Evolutionary conservation across 2,113 vertebrate genomes (phyloP), one percentile per base, ranked within the genome.

Genomic region (Cephalopholis sonnerati): DNA sequence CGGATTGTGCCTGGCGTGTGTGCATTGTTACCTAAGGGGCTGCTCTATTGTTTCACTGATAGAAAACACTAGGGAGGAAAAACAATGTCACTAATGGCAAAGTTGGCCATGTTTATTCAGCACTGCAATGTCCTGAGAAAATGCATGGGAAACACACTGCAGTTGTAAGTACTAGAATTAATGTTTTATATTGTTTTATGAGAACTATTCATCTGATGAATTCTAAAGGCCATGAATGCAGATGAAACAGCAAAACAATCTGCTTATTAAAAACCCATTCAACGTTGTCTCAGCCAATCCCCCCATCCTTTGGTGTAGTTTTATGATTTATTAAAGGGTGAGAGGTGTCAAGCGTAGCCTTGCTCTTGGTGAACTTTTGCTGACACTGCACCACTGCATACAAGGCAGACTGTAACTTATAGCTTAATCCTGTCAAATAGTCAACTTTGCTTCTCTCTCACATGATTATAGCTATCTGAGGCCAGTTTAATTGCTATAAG

Each of bases 301-400:
- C 32, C 58, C 29, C 4, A n/a, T 71, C 62, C 67, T 80, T 65
- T 59, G 36, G 32, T 61, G 59, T 53, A 70, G 59, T 54, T 80
- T 80, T 51, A 55, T 71, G 81, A 83, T 64, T 77, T 71, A 82
- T 82, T 83, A 70, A 87, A 83, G 81, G 73, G 71, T 46, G 59
- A 58, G 50, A 78, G 41, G 63, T 74, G 68, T 77, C 84, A 78
- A 82, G 50, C 16, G 17, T 6, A 69, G 64, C 58, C 73, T 77
- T 57, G 59, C 71, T 77, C 32, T 62, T 17, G 57, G 58, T 73
- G 78, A 73, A 73, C 69, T 58, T 51, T 74, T 71, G 6, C 46
- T 70, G 73, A 71, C 71, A 78, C 63, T 22, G 48, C 54, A 59
- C 41, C 53, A 63, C 74, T 71, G 71, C 53, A 67, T 48, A 54